A percentile compares a stretch with the other conserved stretches of the same genome.
phyloP scores from a whole-genome alignment of 2,888 invertebrate genomes.

The Cylindroiulus punctatus region DNA sequence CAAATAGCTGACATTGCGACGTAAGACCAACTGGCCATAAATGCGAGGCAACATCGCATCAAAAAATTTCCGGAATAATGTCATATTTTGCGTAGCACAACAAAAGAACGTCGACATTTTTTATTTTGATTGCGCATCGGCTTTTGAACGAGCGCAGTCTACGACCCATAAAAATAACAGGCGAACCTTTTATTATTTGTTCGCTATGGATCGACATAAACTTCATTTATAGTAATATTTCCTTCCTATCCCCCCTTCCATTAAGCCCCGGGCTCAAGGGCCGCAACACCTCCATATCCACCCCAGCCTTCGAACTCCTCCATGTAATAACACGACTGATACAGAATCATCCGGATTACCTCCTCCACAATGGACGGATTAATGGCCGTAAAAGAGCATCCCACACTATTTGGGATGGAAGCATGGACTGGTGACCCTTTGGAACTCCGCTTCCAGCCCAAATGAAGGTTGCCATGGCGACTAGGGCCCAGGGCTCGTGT shows the following conservation, averaged over 20 bases:
- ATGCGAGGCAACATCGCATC: no score
- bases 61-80: no score
- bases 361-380: not conserved
- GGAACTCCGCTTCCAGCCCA: not conserved
- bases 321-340: not conserved
- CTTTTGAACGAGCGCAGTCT: not conserved
- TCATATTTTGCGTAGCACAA: not conserved
- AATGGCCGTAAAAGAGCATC: not conserved
- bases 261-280: constrained; percentile 1
- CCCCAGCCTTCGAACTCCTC: not conserved
- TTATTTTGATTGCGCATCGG: not conserved
- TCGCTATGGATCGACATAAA: not conserved
- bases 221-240: constrained; percentile 1
- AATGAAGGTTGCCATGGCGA: not conserved
- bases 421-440: not conserved
- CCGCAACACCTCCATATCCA: not conserved
- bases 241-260: not conserved
- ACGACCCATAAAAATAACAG: not conserved
- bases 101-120: not conserved
- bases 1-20: no score
- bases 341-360: not conserved
- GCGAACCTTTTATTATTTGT: not conserved
- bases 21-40: no score
- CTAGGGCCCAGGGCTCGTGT: not conserved
- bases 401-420: not conserved